phyloP scores from a whole-genome alignment of 2,113 vertebrate genomes.

The Pluvialis apricaria region DNA sequence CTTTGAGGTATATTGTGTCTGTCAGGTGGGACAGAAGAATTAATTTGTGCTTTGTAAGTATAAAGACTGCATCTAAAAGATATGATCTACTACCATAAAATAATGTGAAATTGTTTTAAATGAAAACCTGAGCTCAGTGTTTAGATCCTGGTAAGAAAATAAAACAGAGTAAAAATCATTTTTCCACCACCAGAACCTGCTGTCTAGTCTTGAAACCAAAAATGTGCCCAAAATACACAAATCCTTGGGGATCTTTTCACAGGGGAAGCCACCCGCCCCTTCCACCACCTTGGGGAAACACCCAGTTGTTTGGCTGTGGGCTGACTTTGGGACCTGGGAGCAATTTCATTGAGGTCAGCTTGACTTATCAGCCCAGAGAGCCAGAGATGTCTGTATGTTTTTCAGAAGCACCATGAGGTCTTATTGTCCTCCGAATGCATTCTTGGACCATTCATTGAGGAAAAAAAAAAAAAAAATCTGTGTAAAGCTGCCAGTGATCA shows the following conservation, averaged over 20 bases:
- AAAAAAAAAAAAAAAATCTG: background rate
- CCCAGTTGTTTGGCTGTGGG: background rate
- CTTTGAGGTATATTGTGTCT: slow-evolving; percentile 72
- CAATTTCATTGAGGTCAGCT: background rate
- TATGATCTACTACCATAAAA: background rate
- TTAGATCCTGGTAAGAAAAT: background rate
- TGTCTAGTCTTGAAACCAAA: background rate
- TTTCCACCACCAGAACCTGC: background rate
- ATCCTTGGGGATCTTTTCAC: background rate
- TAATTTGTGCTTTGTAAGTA: slow-evolving; percentile 78
- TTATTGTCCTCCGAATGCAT: background rate
- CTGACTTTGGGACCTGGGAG: background rate
- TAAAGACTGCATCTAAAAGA: background rate
- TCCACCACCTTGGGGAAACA: background rate
- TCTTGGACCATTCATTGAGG: background rate
- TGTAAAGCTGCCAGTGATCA: background rate
- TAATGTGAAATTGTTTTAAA: background rate
- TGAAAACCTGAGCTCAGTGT: background rate
- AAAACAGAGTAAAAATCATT: background rate
- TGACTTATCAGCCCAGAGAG: background rate
- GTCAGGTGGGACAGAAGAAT: slow-evolving; percentile 76
- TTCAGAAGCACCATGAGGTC: background rate
- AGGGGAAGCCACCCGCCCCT: background rate
- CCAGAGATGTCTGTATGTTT: background rate
- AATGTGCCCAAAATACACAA: background rate